phyloP scores from a whole-genome alignment of 2,113 vertebrate species.

The Lasiurus borealis region DNA sequence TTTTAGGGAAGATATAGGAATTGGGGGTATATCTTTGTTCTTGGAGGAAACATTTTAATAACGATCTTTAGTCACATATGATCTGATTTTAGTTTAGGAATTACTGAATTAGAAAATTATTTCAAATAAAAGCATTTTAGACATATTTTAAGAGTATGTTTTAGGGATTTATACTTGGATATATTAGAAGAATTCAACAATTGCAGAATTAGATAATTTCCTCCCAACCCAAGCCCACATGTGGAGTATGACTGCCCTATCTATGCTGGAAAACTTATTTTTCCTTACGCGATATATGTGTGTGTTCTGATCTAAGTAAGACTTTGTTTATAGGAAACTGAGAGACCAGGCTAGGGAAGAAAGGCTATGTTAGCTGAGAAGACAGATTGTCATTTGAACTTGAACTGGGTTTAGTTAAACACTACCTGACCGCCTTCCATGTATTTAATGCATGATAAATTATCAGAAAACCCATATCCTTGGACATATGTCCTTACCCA shows the following conservation, averaged over 20 bases:
- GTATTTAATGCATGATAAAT: neutral
- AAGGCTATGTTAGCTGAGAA: neutral
- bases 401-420: neutral
- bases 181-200: neutral
- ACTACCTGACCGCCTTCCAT: neutral
- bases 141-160: constrained; percentile 3
- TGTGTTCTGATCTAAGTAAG: neutral
- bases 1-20: neutral
- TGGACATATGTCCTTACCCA: neutral
- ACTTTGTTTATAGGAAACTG: neutral
- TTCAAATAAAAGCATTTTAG: constrained; percentile 34
- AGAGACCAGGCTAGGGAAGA: neutral
- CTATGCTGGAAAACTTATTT: neutral
- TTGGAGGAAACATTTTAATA: constrained; percentile 1
- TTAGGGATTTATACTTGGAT: neutral
- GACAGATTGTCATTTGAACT: neutral
- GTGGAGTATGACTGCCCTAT: neutral
- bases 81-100: constrained; percentile 20
- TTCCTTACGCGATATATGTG: neutral
- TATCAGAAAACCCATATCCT: neutral
- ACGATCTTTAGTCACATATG: no score
- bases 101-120: neutral
- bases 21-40: neutral
- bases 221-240: neutral
- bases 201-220: neutral